Conservation (phyloP, 2,797 vertebrate species). For the Hypotaenidia philippensis region DNA sequence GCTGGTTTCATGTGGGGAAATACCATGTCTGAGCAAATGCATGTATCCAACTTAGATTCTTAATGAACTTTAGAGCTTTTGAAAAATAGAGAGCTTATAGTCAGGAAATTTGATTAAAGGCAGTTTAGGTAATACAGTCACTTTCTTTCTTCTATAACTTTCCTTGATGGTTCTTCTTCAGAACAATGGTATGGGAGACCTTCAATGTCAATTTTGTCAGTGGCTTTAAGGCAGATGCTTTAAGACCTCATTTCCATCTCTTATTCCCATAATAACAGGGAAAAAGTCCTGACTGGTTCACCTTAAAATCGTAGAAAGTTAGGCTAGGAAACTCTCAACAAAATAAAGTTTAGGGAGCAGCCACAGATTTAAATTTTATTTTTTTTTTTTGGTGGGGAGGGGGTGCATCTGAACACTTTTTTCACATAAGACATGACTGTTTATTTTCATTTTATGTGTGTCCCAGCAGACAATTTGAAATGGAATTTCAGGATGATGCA, state of each 20-base stretch:
- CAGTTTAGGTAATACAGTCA: background rate
- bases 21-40: background rate
- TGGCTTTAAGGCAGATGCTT: background rate
- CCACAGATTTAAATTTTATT: too few species aligned
- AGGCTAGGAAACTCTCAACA: background rate
- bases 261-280: background rate
- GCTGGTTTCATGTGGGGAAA: background rate
- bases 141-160: background rate
- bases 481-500: background rate
- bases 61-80: background rate
- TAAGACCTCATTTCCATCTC: background rate
- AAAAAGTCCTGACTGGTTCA: background rate
- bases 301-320: background rate
- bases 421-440: rapidly evolving
- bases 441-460: background rate
- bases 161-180: background rate
- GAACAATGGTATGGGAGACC: background rate
- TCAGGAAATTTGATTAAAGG: background rate
- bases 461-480: background rate
- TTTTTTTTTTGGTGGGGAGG: too few species aligned
- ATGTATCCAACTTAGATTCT: background rate
- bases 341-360: background rate
- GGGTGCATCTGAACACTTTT: background rate
- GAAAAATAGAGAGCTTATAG: background rate
- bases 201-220: background rate